Conservation (phyloP, 2,113 vertebrate genomes). For the Cariama cristata region DNA sequence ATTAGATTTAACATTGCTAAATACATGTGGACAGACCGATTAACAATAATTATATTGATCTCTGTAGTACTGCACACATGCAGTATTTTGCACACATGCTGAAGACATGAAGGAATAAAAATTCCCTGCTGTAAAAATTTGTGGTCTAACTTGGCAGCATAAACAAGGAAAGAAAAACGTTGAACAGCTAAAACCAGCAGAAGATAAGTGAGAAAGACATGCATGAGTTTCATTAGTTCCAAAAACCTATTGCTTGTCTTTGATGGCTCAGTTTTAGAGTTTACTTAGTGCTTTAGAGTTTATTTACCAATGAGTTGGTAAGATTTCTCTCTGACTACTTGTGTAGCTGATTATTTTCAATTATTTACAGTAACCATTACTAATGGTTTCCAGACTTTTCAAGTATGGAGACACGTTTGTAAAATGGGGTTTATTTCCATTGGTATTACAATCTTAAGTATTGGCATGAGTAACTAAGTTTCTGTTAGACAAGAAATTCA, state of each 20-base stretch:
- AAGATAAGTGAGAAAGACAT: not conserved
- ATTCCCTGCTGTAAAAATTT: not conserved
- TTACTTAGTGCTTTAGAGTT: not conserved
- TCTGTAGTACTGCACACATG: not conserved
- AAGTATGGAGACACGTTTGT: not conserved
- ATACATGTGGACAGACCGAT: not conserved
- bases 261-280: not conserved
- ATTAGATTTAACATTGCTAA: not conserved
- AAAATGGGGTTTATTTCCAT: not conserved
- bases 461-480: not conserved
- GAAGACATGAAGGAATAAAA: not conserved
- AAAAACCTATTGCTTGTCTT: not conserved
- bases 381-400: not conserved
- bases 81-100: not conserved
- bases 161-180: not conserved
- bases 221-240: not conserved
- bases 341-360: not conserved
- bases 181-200: not conserved
- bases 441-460: not conserved
- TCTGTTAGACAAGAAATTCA: not conserved
- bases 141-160: not conserved
- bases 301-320: not conserved
- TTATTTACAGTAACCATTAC: not conserved
- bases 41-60: not conserved
- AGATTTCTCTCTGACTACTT: not conserved